These are phyloP conservation scores for Orchesella cincta DNA, from an alignment of 1,140 invertebrate species.

Conservation along the genomic window DNA sequence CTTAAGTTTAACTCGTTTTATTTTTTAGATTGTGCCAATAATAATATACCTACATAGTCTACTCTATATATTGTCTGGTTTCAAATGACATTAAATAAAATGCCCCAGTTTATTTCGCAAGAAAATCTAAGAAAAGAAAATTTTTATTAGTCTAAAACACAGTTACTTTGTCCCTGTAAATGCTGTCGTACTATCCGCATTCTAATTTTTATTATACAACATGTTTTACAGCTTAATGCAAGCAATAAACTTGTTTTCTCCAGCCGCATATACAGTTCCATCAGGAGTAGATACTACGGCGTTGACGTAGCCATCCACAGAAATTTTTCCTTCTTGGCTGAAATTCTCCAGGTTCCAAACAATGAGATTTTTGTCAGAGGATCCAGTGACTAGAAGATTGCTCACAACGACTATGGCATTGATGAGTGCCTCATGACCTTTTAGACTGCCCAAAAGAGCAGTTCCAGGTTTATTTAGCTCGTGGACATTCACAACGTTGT, in stretches of 20 bases:
- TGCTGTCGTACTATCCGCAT: too few relatives aligned
- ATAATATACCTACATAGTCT: too few relatives aligned
- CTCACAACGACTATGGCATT: not conserved
- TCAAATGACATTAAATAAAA: too few relatives aligned
- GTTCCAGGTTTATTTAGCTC: not conserved
- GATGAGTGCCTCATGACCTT: conserved; percentile 7
- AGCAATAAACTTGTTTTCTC: conserved; percentile 10
- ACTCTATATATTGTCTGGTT: too few relatives aligned
- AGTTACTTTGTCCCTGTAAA: too few relatives aligned
- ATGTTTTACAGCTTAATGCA: not conserved
- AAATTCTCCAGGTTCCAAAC: conserved; percentile 8
- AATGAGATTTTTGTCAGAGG: not conserved
- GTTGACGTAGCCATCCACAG: conserved; percentile 13
- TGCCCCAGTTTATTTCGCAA: too few relatives aligned
- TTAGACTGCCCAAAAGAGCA: not conserved
- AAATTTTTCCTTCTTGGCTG: not conserved
- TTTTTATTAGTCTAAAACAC: too few relatives aligned
- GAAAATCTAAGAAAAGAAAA: too few relatives aligned
- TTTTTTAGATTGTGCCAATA: too few relatives aligned
- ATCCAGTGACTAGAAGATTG: not conserved
- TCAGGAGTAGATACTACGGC: not conserved
- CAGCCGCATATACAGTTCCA: conserved; percentile 19
- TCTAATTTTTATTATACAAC: too few relatives aligned
- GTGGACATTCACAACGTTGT: not conserved
- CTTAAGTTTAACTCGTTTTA: too few relatives aligned